A percentile compares a stretch with the other conserved stretches of the same genome.
phyloP scores from a whole-genome alignment of 2,888 invertebrate genomes.

The Cepaea hortensis region DNA sequence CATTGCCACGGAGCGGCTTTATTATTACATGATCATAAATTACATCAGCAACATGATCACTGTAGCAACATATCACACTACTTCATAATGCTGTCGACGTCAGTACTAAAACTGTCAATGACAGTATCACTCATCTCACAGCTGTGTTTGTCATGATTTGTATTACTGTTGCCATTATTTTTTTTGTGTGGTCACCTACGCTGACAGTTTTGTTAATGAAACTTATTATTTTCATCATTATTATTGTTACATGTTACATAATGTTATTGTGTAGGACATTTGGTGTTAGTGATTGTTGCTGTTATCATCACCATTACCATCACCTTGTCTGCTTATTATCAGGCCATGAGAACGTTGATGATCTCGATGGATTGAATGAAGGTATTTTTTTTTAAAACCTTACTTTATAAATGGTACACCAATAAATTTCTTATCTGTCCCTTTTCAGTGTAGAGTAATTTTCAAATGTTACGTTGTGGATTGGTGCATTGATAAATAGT shows the following conservation, averaged over 20 bases:
- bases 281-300: background rate
- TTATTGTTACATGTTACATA: background rate
- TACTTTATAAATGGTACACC: background rate
- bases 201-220: background rate
- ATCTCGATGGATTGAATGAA: constrained; percentile 19
- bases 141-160: too few species aligned
- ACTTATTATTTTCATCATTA: background rate
- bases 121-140: too few species aligned
- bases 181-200: too few species aligned
- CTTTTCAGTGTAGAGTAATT: background rate
- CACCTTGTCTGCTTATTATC: constrained; percentile 13
- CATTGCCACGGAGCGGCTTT: too few species aligned
- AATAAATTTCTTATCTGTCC: background rate
- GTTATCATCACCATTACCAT: constrained; percentile 1
- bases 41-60: too few species aligned
- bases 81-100: too few species aligned
- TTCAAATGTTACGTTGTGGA: too few species aligned
- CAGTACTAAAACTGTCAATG: too few species aligned
- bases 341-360: constrained; percentile 33
- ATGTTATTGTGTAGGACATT: background rate
- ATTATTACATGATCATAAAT: too few species aligned
- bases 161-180: too few species aligned
- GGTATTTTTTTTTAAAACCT: constrained; percentile 14
- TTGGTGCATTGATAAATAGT: too few species aligned
- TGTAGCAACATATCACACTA: too few species aligned